Base-by-base conservation (phyloP, 1,140 invertebrate genomes). In the Eupristina koningsbergeri region DNA sequence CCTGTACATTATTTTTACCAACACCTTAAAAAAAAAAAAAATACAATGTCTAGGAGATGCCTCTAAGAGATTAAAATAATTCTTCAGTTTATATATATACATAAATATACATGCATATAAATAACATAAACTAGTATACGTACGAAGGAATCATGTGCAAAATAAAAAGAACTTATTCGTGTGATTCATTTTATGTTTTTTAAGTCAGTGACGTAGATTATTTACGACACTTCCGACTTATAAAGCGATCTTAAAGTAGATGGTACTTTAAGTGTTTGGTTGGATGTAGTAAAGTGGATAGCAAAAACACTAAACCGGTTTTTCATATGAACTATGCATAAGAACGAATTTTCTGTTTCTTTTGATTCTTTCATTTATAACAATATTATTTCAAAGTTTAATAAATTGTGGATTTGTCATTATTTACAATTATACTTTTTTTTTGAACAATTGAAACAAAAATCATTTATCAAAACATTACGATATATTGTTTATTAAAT, bases 111-210 rank as follows among this genome's bases (percentile, higher is more conserved):
- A n/a, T n/a, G n/a, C n/a, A n/a, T n/a, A n/a, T n/a, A n/a, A n/a
- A n/a, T n/a, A n/a, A n/a, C n/a, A n/a, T n/a, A n/a, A n/a, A n/a
- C n/a, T n/a, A n/a, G n/a, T n/a, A n/a, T n/a, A n/a, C n/a, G n/a
- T n/a, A n/a, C 36, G 5, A n/a, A 71, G 36, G 22, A 26, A 71
- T 71, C 67, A 34, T 67, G 36, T n/a, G 11, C 26, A n/a, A 41
- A 71, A 71, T 71, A 71, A 71, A 71, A 71, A 41, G 67, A 71
- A 26, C 36, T n/a, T 3, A 22, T 15, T 41, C 5, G 26, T 69
- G 17, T 71, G 67, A 71, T 71, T 71, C 67, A 71, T 71, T 71
- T 36, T 71, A 13, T 71, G 36, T 71, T 71, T 41, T 69, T 39
- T 71, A 71, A 8, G 0, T 9, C 36, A 71, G 6, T 71, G 67